A percentile compares a stretch with the other conserved stretches of the same genome.
phyloP scores from a whole-genome alignment of 1,140 invertebrate species.

The Eubasilissa regina region DNA sequence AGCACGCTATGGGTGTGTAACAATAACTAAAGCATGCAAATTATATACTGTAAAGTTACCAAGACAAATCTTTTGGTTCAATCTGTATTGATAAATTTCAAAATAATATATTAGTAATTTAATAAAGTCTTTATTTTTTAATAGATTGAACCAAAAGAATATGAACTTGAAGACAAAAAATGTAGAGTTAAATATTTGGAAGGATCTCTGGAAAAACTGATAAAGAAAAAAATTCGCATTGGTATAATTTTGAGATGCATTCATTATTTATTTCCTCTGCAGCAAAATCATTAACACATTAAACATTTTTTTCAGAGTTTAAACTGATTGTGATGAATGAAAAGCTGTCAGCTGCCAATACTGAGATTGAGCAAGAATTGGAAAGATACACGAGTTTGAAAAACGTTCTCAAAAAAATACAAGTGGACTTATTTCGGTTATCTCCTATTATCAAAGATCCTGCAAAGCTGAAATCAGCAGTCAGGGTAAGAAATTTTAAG shows the following conservation, averaged over 20 bases:
- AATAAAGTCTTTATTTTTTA: conserved; percentile 66
- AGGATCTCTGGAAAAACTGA: conserved; percentile 80
- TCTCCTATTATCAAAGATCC: conserved; percentile 84
- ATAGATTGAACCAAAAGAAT: conserved; percentile 88
- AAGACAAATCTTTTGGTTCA: conserved; percentile 25
- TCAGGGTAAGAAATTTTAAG: conserved; percentile 72
- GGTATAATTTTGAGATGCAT: conserved; percentile 62
- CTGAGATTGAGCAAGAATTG: conserved; percentile 80
- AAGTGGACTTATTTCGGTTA: conserved; percentile 84
- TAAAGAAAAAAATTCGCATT: conserved; percentile 76
- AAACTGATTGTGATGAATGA: conserved; percentile 82
- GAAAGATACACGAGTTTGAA: conserved; percentile 77
- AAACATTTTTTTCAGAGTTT: conserved; percentile 73
- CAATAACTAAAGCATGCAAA: not conserved
- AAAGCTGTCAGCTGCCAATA: conserved; percentile 80
- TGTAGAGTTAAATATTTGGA: conserved; percentile 85
- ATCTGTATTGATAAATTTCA: conserved; percentile 56
- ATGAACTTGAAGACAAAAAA: conserved; percentile 85
- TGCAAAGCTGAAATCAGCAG: conserved; percentile 82
- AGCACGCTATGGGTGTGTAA: conserved; percentile 26
- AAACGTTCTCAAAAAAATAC: conserved; percentile 81
- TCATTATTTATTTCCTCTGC: not conserved
- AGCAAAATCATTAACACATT: not conserved
- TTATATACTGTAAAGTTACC: conserved; percentile 7
- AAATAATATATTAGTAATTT: conserved; percentile 49